Conservation (phyloP, 2,888 invertebrate species). For the Cotesia congregata region DNA sequence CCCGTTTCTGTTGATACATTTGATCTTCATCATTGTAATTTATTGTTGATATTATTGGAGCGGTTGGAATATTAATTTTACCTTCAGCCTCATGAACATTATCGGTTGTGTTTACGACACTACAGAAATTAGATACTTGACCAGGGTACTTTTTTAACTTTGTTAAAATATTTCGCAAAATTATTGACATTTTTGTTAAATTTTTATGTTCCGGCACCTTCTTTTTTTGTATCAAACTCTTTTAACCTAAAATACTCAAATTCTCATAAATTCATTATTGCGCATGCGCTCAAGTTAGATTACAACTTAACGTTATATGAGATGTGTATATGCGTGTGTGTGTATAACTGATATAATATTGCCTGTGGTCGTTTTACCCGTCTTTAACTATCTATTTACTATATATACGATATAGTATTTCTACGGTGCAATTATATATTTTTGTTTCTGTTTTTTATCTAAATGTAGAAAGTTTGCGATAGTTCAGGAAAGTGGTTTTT, state of each 20-base stretch:
- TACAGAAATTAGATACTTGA: constrained; percentile 52
- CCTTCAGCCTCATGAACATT: neutral
- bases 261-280: constrained; percentile 8
- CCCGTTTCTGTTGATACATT: constrained; percentile 76
- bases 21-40: constrained; percentile 49
- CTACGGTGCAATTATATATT: neutral
- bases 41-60: constrained; percentile 67
- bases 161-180: constrained; percentile 53
- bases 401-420: neutral
- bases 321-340: no score
- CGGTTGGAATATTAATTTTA: constrained; percentile 55
- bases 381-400: neutral
- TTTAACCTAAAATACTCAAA: neutral
- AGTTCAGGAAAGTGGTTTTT: neutral
- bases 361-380: neutral
- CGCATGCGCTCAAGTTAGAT: neutral
- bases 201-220: neutral
- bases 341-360: no score
- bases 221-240: neutral
- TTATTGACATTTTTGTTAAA: constrained; percentile 53
- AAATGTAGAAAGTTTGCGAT: neutral
- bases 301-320: no score
- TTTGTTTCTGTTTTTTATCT: neutral
- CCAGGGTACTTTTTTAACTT: constrained; percentile 49
- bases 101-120: constrained; percentile 19